Conservation (phyloP, 2,888 invertebrate species). For the Drosophila colorata region DNA sequence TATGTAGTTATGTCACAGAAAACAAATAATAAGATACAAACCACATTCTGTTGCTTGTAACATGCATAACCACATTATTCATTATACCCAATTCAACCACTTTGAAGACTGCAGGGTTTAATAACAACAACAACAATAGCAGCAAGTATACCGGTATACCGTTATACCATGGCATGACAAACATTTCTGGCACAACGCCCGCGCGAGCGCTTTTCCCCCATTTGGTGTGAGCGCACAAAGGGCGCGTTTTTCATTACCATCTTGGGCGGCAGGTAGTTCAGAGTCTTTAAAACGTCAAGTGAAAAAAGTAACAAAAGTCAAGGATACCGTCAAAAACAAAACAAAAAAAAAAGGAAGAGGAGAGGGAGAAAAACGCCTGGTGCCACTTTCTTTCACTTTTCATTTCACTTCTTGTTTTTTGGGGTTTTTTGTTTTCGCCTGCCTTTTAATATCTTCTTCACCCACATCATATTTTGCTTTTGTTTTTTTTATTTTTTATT, state of each 20-base stretch:
- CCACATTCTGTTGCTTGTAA: no score
- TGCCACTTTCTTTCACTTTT: conserved; percentile 71
- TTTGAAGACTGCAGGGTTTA: conserved; percentile 33
- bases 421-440: conserved; percentile 15
- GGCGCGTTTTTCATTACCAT: conserved; percentile 76
- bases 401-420: conserved; percentile 58
- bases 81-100: background rate
- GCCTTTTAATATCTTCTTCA: conserved; percentile 15
- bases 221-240: conserved; percentile 63
- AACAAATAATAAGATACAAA: no score
- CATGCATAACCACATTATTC: no score
- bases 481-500: background rate
- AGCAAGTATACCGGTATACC: conserved; percentile 37
- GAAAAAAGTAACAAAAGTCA: conserved; percentile 76
- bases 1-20: no score
- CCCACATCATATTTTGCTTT: conserved; percentile 32
- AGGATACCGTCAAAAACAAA: conserved; percentile 75
- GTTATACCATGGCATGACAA: conserved; percentile 63
- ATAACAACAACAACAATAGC: conserved; percentile 18
- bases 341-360: no score
- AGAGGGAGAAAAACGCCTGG: conserved; percentile 34
- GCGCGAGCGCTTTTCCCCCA: conserved; percentile 35
- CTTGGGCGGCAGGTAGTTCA: conserved; percentile 35
- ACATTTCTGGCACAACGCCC: conserved; percentile 77
- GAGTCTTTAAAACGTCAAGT: conserved; percentile 63